Percentiles rank a stretch among this genome's conserved stretches.
Conservation (phyloP, 2,113 vertebrate species). For the Saguinus imperator region DNA sequence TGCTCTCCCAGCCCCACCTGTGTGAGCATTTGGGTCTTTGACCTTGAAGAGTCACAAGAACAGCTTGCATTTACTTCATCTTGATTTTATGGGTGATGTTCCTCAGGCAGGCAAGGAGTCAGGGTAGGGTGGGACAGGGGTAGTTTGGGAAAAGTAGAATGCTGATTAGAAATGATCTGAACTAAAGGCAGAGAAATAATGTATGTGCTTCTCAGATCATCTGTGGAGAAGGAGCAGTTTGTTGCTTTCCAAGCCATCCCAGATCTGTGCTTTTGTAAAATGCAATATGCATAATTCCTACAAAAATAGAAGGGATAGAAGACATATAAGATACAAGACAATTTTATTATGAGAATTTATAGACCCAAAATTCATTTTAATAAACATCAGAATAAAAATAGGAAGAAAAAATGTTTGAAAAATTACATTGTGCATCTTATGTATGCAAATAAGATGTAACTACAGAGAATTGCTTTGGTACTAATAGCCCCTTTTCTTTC, state of each 20-base stretch:
- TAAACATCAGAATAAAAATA: not conserved
- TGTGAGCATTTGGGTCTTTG: not conserved
- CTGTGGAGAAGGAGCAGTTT: not conserved
- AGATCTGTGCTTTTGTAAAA: not conserved
- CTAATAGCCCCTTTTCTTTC: not conserved
- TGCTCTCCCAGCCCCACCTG: no score
- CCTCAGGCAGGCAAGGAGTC: not conserved
- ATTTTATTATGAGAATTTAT: not conserved
- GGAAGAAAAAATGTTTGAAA: not conserved
- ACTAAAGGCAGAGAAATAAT: not conserved
- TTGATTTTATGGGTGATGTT: not conserved
- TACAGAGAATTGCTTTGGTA: not conserved
- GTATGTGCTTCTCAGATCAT: not conserved
- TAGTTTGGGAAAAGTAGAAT: not conserved
- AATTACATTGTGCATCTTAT: not conserved
- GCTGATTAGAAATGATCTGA: not conserved
- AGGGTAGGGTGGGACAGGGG: not conserved
- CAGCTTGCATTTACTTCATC: not conserved
- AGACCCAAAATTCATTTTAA: not conserved
- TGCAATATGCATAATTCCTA: not conserved
- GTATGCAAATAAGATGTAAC: not conserved
- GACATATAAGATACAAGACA: not conserved
- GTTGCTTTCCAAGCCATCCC: not conserved
- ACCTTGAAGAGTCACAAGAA: not conserved
- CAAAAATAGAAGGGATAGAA: not conserved